phyloP scores from a whole-genome alignment of 2,888 invertebrate genomes.

The Tetanocera ferruginea region DNA sequence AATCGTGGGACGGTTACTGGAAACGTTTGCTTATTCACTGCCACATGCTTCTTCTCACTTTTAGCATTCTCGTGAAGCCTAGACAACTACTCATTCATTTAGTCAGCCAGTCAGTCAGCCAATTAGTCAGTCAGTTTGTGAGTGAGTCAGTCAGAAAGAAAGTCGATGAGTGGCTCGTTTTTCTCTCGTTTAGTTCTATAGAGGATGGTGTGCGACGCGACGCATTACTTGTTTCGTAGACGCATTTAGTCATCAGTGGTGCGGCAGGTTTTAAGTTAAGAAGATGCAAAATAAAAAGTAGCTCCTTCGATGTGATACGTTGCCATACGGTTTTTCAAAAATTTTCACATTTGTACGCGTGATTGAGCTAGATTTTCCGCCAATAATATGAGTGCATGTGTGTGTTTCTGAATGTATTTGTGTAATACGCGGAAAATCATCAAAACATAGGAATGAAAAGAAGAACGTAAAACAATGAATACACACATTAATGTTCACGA shows the following conservation, averaged over 20 bases:
- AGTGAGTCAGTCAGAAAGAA: too few relatives aligned
- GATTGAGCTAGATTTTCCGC: background rate
- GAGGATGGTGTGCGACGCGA: background rate
- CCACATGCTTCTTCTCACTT: background rate
- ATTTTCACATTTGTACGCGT: background rate
- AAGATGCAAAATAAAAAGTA: background rate
- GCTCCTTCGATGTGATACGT: background rate
- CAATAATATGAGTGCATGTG: background rate
- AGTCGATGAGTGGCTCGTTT: background rate
- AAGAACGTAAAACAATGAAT: background rate
- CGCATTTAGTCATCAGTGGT: background rate
- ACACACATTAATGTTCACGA: background rate
- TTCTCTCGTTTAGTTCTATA: background rate
- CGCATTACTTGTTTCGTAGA: background rate
- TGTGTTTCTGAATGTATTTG: background rate
- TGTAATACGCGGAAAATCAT: background rate
- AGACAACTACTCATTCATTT: background rate
- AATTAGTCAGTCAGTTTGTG: background rate
- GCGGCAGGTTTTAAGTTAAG: background rate
- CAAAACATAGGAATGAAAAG: background rate
- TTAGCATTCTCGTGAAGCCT: background rate
- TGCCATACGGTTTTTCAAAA: background rate
- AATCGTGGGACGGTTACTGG: background rate
- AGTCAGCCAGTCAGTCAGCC: background rate
- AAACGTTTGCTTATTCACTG: background rate